Conservation (phyloP, 2,797 vertebrate genomes). For the Pelobates cultripes region DNA sequence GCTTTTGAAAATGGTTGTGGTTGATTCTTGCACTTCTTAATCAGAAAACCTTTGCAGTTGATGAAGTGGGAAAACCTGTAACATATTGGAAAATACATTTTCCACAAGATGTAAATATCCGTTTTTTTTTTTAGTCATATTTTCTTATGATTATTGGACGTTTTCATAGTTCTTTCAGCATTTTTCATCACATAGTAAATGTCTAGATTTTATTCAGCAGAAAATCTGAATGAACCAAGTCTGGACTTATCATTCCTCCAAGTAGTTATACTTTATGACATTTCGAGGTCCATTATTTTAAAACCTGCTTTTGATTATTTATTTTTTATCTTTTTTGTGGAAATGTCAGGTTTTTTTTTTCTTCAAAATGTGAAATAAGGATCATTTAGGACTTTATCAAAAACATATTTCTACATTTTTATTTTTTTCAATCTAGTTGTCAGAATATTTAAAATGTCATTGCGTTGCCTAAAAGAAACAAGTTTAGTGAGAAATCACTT, state of each 20-base stretch:
- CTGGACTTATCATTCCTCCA: background rate
- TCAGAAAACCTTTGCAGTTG: constrained; percentile 15
- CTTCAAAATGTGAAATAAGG: constrained; percentile 25
- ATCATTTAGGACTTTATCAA: constrained; percentile 35
- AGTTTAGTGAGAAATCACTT: constrained; percentile 33
- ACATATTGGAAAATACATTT: constrained; percentile 31
- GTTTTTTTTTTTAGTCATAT: constrained; percentile 8
- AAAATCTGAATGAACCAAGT: constrained; percentile 1
- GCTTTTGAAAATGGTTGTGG: constrained; percentile 6
- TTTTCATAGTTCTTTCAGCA: constrained; percentile 12
- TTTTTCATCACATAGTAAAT: constrained; percentile 36
- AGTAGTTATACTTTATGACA: constrained; percentile 21
- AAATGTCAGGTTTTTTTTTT: constrained; percentile 8
- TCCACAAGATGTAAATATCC: constrained; percentile 15
- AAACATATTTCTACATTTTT: constrained; percentile 38
- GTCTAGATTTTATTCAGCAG: constrained; percentile 10
- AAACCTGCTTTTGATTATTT: constrained; percentile 19
- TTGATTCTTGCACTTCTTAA: constrained; percentile 10
- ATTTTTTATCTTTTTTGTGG: background rate
- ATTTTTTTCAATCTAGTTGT: constrained; percentile 13
- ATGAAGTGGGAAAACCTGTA: constrained; percentile 33
- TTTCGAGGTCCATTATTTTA: constrained; percentile 10
- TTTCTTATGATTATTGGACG: constrained; percentile 20
- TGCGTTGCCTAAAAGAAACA: constrained; percentile 35
- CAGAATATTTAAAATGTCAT: constrained; percentile 44